phyloP scores from a whole-genome alignment of 2,888 invertebrate species.

The Ypsolopha scabrella region DNA sequence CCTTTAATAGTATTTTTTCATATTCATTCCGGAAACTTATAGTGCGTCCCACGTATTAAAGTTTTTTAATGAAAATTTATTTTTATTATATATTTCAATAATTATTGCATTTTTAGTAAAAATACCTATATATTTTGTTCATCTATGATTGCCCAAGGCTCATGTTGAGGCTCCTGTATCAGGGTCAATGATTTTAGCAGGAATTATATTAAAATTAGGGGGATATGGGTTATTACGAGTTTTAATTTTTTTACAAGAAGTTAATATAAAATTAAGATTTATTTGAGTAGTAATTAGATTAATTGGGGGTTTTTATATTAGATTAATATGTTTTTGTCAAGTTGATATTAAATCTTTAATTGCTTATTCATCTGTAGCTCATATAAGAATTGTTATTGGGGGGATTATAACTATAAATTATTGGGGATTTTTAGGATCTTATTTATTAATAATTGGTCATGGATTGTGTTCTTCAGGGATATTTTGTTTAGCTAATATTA shows the following conservation, averaged over 20 bases:
- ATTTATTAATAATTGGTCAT: conserved; percentile 74
- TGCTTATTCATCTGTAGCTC: conserved; percentile 80
- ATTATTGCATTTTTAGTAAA: conserved; percentile 78
- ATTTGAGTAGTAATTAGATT: conserved; percentile 66
- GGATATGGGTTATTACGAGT: conserved; percentile 76
- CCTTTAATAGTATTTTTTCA: too few relatives aligned
- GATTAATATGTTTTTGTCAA: conserved; percentile 76
- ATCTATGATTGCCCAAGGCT: conserved; percentile 80
- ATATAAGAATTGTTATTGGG: conserved; percentile 74
- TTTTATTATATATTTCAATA: conserved; percentile 65
- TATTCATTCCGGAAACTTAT: too few relatives aligned
- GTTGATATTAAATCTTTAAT: conserved; percentile 79
- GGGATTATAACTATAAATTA: conserved; percentile 69
- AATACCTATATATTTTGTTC: conserved; percentile 77
- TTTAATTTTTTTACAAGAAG: conserved; percentile 51
- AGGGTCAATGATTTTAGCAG: conserved; percentile 81
- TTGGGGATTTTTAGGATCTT: conserved; percentile 63
- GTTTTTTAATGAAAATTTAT: conserved; percentile 44
- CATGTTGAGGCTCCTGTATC: conserved; percentile 81
- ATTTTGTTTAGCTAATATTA: conserved; percentile 75
- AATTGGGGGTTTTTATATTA: conserved; percentile 70
- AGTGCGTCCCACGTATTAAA: too few relatives aligned
- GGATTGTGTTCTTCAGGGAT: conserved; percentile 75
- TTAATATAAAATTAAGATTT: conserved; percentile 61
- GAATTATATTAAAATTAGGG: conserved; percentile 78